Base-by-base conservation (phyloP, 2,797 vertebrate species). In the Amphiprion clarkii region DNA sequence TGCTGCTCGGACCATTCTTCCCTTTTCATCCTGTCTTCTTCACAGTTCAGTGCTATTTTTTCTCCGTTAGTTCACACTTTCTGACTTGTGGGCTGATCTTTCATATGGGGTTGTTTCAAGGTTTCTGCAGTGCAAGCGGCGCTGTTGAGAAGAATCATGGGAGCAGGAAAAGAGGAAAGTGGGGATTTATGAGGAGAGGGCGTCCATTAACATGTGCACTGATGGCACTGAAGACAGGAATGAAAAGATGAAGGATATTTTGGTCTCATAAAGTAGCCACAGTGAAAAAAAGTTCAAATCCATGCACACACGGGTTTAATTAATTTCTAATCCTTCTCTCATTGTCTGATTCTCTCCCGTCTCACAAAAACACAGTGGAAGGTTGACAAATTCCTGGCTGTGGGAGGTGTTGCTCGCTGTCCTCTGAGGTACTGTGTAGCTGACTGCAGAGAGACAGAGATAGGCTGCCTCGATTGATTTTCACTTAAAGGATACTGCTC, bases 391-490 rank as follows among this genome's bases (percentile, higher is more conserved):
- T 73, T 83, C 79, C 74, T 83, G 84, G 74, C 78, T 73, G 29
- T 7, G 33, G 53, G 27, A 53, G 48, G 14, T 67, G 48, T 44
- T 46, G 21, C 66, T 49, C 55, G 31, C 63, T 59, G 54, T 87
- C 82, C 58, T 75, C 62, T 55, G 68, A 87, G 77, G 11, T 82
- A 54, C 72, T 78, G 76, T 79, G 71, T 80, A 79, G 19, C 25
- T 71, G 53, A 69, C 71, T 55, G 73, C 54, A 66, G 51, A 73
- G 53, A 71, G 42, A 78, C 57, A 79, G 58, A 70, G 51, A 73
- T 40, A 58, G 86, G 57, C 67, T 65, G 55, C 75, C 48, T 70
- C 55, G 42, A 89, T 89, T 81, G 87, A 90, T 93, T 87, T 87
- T 88, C 61, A 87, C 83, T 89, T 84, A 86, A 83, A 78, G 59